phyloP scores from a whole-genome alignment of 2,797 vertebrate species.

The Micromesistius poutassou region DNA sequence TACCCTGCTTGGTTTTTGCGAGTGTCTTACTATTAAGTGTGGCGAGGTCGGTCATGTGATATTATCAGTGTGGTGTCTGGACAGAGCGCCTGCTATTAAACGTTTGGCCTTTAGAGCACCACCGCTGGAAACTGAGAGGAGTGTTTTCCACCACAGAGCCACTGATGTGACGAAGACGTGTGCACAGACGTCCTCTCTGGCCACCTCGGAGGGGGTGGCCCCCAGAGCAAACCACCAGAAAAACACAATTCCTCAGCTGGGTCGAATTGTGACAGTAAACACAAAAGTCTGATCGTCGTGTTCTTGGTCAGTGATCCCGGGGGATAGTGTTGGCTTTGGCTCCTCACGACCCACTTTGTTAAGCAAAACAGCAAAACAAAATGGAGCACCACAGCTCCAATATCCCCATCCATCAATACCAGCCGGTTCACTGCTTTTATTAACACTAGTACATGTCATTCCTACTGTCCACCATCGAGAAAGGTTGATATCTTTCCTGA shows the following conservation, averaged over 20 bases:
- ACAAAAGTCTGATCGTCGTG: neutral
- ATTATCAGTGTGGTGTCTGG: conserved; percentile 39
- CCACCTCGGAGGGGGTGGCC: conserved; percentile 36
- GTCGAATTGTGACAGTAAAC: conserved; percentile 10
- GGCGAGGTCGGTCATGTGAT: conserved; percentile 28
- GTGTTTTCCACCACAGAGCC: conserved; percentile 57
- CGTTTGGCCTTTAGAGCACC: conserved; percentile 29
- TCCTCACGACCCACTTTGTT: neutral
- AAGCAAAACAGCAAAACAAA: neutral
- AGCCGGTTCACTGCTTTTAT: neutral
- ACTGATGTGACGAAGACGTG: conserved; percentile 24
- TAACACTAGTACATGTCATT: neutral
- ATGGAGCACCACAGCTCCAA: neutral
- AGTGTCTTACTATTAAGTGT: conserved; percentile 10
- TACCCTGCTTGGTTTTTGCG: conserved; percentile 10
- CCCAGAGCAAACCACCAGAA: conserved; percentile 42
- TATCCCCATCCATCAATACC: neutral
- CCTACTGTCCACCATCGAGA: too few species aligned
- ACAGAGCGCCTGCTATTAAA: conserved; percentile 37
- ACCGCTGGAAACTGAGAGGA: conserved; percentile 51
- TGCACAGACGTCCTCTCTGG: conserved; percentile 41
- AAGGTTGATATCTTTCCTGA: neutral
- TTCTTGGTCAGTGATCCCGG: neutral
- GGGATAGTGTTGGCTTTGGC: neutral
- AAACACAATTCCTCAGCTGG: conserved; percentile 31